Percentiles rank a stretch among this genome's conserved stretches.
Conservation (phyloP, 1,140 invertebrate species). For the Drosophila navojoa region DNA sequence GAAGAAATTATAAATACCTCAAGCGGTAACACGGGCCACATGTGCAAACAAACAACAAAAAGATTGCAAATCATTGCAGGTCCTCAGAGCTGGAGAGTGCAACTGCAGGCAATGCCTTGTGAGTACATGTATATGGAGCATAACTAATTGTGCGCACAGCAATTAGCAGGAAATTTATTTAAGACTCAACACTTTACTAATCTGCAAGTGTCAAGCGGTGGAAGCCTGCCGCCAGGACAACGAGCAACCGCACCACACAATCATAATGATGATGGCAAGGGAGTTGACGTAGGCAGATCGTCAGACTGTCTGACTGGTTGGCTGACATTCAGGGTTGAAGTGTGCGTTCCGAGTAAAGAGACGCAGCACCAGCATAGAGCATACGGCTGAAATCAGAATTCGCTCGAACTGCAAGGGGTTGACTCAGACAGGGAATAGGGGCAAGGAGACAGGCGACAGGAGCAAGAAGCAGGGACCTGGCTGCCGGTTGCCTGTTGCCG, state of each 20-base stretch:
- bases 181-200: constrained; percentile 78
- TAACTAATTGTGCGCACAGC: constrained; percentile 68
- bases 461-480: neutral
- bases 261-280: constrained; percentile 55
- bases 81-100: constrained; percentile 12
- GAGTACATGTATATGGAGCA: constrained; percentile 63
- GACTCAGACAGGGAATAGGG: constrained; percentile 30
- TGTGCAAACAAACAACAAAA: constrained; percentile 53
- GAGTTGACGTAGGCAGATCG: constrained; percentile 64
- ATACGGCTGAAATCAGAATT: constrained; percentile 67
- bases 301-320: constrained; percentile 16
- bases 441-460: neutral
- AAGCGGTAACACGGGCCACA: constrained; percentile 40
- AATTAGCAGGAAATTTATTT: constrained; percentile 75
- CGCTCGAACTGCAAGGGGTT: constrained; percentile 67
- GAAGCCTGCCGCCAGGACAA: constrained; percentile 38
- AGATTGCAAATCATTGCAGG: constrained; percentile 74
- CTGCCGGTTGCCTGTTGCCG: constrained; percentile 4
- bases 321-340: constrained; percentile 60
- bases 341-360: constrained; percentile 71
- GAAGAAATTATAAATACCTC: constrained; percentile 37
- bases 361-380: constrained; percentile 49
- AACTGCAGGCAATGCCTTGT: constrained; percentile 32
- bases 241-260: constrained; percentile 23
- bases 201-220: constrained; percentile 77